Conservation (phyloP, 2,113 vertebrate species). For the Halcyon malimbica region DNA sequence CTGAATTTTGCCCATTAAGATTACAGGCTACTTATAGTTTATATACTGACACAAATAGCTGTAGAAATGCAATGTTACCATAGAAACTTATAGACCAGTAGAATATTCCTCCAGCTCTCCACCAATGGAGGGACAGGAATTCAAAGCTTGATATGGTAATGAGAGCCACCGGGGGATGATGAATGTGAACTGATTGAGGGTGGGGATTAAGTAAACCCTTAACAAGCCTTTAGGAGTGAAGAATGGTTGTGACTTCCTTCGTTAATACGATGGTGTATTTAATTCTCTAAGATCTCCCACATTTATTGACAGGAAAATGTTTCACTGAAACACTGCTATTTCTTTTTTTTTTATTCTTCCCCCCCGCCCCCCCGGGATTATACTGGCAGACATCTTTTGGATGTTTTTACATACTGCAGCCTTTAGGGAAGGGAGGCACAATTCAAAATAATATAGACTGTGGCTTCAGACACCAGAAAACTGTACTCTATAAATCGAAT, state of each 20-base stretch:
- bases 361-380: neutral
- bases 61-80: conserved; percentile 65
- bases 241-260: neutral
- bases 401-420: neutral
- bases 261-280: neutral
- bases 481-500: neutral
- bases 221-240: conserved; percentile 15
- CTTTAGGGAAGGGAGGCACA: neutral
- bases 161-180: conserved; percentile 20
- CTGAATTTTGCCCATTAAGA: conserved; percentile 29
- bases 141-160: conserved; percentile 54
- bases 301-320: neutral
- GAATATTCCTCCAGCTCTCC: conserved; percentile 40
- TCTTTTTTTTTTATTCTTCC: neutral
- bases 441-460: neutral
- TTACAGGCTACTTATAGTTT: conserved; percentile 73
- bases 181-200: conserved; percentile 42
- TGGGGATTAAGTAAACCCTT: conserved; percentile 39
- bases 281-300: neutral
- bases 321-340: neutral
- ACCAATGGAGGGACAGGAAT: conserved; percentile 40
- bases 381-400: neutral
- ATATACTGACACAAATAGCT: conserved; percentile 68
- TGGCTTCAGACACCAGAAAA: neutral
- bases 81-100: conserved; percentile 72